phyloP scores from a whole-genome alignment of 1,140 invertebrate genomes.

The Rhagoletis zephyria region DNA sequence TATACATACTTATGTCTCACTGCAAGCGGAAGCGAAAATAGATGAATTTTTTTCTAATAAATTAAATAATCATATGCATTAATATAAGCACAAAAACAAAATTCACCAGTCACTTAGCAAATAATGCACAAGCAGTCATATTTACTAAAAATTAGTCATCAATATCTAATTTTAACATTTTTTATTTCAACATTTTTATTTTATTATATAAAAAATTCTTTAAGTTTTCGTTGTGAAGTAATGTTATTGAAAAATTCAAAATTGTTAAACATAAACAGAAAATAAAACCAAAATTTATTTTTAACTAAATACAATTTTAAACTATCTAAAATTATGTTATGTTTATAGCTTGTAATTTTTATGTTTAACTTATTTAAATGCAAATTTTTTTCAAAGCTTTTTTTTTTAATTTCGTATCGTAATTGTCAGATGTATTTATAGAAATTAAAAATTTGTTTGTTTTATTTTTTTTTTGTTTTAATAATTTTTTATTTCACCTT shows the following conservation, averaged over 20 bases:
- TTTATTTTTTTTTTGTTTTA: constrained; percentile 20
- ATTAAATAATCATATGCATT: not conserved
- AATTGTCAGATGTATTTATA: not conserved
- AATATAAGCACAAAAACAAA: not conserved
- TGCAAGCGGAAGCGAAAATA: constrained; percentile 33
- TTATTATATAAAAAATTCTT: not conserved
- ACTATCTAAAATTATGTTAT: not conserved
- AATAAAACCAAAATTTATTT: not conserved
- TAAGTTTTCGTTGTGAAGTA: constrained; percentile 1
- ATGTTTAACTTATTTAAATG: not conserved
- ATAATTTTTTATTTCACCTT: constrained; percentile 21
- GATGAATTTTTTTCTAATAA: not conserved
- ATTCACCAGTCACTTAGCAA: constrained; percentile 25
- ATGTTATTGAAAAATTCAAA: not conserved
- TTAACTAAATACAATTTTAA: not conserved
- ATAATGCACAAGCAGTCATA: constrained; percentile 23
- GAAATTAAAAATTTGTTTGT: not conserved
- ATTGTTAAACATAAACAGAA: constrained; percentile 28
- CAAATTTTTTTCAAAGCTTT: constrained; percentile 5
- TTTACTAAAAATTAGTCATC: constrained; percentile 11
- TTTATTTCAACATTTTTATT: constrained; percentile 14
- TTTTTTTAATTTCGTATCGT: not conserved
- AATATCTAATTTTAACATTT: not conserved
- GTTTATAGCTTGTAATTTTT: not conserved
- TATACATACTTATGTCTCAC: not conserved